Evolutionary conservation across 2,888 invertebrate genomes (phyloP).

Genomic region (Plebejus argus): DNA sequence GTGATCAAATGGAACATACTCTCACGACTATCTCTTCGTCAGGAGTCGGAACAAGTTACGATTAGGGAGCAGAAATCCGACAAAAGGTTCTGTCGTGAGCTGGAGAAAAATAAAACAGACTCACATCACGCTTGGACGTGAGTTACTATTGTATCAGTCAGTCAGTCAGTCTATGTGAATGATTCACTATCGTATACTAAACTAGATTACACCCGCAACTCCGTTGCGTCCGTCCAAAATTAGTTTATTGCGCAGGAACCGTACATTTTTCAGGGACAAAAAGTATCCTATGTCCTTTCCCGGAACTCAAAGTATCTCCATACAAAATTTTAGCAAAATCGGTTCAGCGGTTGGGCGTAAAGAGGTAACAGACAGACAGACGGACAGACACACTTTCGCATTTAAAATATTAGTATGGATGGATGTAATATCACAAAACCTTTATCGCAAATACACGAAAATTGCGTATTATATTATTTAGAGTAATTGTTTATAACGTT

Average conservation of each 20-base stretch:
- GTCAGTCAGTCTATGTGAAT: background rate
- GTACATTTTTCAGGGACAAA: too few relatives aligned
- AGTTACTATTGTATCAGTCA: background rate
- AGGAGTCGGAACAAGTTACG: slow-evolving; percentile 50
- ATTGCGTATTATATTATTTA: background rate
- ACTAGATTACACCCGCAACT: too few relatives aligned
- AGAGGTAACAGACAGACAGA: too few relatives aligned
- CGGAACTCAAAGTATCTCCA: too few relatives aligned
- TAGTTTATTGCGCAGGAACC: too few relatives aligned
- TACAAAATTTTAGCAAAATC: too few relatives aligned
- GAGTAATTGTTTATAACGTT: background rate
- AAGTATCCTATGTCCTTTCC: too few relatives aligned
- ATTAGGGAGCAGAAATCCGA: slow-evolving; percentile 51
- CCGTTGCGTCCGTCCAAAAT: too few relatives aligned
- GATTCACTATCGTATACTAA: background rate
- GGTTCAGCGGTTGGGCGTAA: too few relatives aligned
- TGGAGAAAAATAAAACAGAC: slow-evolving; percentile 17
- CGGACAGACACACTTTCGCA: too few relatives aligned
- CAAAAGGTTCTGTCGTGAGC: slow-evolving; percentile 41
- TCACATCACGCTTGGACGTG: background rate
- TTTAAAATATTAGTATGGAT: too few relatives aligned
- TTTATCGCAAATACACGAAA: background rate
- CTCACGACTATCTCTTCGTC: slow-evolving; percentile 51
- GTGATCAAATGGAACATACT: slow-evolving; percentile 46
- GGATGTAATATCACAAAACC: too few relatives aligned